These are phyloP conservation scores for Sebastes vulpes DNA, from an alignment of 2,797 vertebrate genomes.

Conservation along the genomic window DNA sequence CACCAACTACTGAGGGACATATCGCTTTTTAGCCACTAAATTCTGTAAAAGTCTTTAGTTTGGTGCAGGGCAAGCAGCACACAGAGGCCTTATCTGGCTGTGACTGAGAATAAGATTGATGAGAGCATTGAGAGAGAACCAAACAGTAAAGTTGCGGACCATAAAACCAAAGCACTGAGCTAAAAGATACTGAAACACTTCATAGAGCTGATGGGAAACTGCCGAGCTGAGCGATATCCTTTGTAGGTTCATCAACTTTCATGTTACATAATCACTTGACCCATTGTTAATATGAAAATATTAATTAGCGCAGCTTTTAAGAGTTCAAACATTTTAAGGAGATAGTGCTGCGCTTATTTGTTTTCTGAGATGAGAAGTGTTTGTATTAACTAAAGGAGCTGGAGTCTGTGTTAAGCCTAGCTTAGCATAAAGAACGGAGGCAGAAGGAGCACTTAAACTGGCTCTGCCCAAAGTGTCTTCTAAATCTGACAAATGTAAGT, in stretches of 20 bases:
- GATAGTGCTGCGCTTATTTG: not conserved
- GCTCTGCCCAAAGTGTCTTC: not conserved
- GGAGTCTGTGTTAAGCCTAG: not conserved
- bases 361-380: not conserved
- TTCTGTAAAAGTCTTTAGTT: not conserved
- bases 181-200: slow-evolving; percentile 5
- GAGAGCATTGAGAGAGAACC: slow-evolving; percentile 9
- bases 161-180: slow-evolving; percentile 29
- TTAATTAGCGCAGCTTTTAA: not conserved
- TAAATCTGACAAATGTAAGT: not conserved
- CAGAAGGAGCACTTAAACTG: not conserved
- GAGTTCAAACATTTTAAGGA: not conserved
- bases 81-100: not conserved
- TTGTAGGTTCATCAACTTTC: not conserved
- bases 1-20: not conserved
- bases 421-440: not conserved
- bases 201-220: not conserved
- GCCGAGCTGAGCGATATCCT: not conserved
- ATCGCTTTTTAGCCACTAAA: not conserved
- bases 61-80: not conserved
- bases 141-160: not conserved
- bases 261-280: slow-evolving; percentile 2
- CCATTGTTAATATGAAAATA: not conserved
- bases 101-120: not conserved
- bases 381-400: not conserved